Evolutionary conservation across 2,113 vertebrate species (phyloP), one percentile per base, ranked within the genome.

Genomic region (Raphicerus campestris): DNA sequence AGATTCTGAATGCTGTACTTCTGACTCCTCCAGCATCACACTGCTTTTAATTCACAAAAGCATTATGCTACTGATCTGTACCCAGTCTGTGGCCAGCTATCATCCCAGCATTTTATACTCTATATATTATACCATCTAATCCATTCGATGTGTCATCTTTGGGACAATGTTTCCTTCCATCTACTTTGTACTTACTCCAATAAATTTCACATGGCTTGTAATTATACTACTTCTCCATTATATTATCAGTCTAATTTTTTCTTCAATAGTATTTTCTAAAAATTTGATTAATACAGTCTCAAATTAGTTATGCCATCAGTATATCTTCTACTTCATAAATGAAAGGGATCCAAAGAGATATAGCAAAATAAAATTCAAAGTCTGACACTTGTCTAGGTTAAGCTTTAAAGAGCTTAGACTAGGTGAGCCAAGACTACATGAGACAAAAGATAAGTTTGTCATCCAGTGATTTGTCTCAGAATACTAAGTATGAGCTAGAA

Each of bases 341-440:
- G 49, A 96, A 92, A 93, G 49, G 70, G 13, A 96, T 87, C 56
- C 13, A 96, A 96, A 96, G n/a, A 88, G 20, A 87, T 47, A 88
- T 0, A 96, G n/a, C 49, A 91, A 91, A 96, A 70, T 73, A 80
- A 84, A 80, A 96, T 77, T 87, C 10, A 86, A 77, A 70, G 13
- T 93, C 89, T 96, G 51, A 91, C 32, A 56, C 28, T 28, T 94
- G 9, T 91, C 39, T 87, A 82, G 28, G 60, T 84, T 84, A 83
- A 92, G 24, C 22, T 73, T 42, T 73, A 92, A 75, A 75, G 22
- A 75, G 13, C 22, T 75, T 15, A 75, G 70, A 42, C 39, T 75
- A 75, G 42, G 22, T 75, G 39, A 75, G 39, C 39, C 70, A 15
- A 42, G 22, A 75, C 70, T 26, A 75, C 22, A 75, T 42, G 70